phyloP scores from a whole-genome alignment of 2,888 invertebrate species.

The Falcaria lacertinaria region DNA sequence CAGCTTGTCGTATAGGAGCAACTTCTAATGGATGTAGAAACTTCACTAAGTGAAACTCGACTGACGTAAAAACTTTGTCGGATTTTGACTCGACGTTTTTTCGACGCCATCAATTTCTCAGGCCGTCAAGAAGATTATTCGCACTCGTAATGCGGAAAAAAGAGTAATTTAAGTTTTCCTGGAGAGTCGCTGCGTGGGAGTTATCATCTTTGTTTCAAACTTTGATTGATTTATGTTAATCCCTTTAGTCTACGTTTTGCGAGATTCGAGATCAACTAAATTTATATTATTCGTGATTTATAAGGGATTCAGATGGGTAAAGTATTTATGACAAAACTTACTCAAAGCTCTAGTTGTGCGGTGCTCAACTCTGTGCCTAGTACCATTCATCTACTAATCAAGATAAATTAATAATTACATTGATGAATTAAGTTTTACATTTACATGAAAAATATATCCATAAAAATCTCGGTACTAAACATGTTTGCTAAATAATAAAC shows the following conservation, averaged over 20 bases:
- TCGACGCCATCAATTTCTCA: constrained; percentile 75
- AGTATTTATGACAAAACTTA: background rate
- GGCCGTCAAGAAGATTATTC: constrained; percentile 79
- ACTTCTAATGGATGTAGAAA: constrained; percentile 77
- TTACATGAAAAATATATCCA: too few relatives aligned
- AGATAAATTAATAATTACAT: too few relatives aligned
- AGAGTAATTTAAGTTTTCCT: constrained; percentile 77
- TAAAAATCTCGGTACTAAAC: too few relatives aligned
- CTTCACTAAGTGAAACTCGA: constrained; percentile 77
- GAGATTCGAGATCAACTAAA: constrained; percentile 39
- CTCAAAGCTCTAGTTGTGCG: too few relatives aligned
- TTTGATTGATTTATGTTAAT: constrained; percentile 76
- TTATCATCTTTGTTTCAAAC: constrained; percentile 76
- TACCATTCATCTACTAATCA: too few relatives aligned
- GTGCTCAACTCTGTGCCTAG: too few relatives aligned
- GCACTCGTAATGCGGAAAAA: constrained; percentile 77
- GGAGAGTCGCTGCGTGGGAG: constrained; percentile 68
- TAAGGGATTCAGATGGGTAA: background rate
- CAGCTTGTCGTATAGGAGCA: constrained; percentile 72
- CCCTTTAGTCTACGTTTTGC: constrained; percentile 26
- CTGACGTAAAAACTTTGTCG: constrained; percentile 74
- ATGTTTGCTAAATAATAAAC: too few relatives aligned
- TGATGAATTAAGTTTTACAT: too few relatives aligned
- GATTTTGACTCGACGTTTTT: constrained; percentile 68
- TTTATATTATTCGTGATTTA: constrained; percentile 7